Evolutionary conservation across 2,113 vertebrate genomes (phyloP).

Genomic region (Oryzias celebensis): DNA sequence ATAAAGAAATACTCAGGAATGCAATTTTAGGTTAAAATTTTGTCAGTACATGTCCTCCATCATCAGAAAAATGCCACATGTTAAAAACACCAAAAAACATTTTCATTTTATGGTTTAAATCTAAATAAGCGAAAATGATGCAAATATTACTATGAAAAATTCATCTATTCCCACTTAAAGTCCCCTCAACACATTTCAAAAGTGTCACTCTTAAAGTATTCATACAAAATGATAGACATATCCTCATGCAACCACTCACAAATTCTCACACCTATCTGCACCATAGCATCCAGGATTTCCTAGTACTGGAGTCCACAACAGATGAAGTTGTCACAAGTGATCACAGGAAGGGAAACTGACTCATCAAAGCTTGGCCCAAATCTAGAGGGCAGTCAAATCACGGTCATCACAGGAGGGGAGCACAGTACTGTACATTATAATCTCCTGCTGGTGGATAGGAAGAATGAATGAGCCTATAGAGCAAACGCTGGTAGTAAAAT

Average conservation of each 20-base stretch:
- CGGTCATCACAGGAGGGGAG: constrained; percentile 50
- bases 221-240: neutral
- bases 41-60: no score
- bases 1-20: no score
- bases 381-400: constrained; percentile 62
- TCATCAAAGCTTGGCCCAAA: constrained; percentile 66
- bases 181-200: neutral
- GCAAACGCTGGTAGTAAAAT: neutral
- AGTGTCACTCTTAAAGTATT: neutral
- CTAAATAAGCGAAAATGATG: no score
- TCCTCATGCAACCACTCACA: neutral
- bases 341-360: constrained; percentile 64
- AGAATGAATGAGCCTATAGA: constrained; percentile 6
- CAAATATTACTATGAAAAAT: no score
- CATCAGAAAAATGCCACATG: no score
- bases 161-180: neutral
- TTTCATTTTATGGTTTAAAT: no score
- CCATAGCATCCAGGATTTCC: constrained; percentile 33
- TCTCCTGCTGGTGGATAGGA: constrained; percentile 29
- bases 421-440: constrained; percentile 23
- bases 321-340: constrained; percentile 52
- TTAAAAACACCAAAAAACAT: no score
- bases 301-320: constrained; percentile 44
- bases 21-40: no score
- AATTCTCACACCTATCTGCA: constrained; percentile 32